phyloP scores from a whole-genome alignment of 1,140 invertebrate species.

The Schlechtendalia chinensis region DNA sequence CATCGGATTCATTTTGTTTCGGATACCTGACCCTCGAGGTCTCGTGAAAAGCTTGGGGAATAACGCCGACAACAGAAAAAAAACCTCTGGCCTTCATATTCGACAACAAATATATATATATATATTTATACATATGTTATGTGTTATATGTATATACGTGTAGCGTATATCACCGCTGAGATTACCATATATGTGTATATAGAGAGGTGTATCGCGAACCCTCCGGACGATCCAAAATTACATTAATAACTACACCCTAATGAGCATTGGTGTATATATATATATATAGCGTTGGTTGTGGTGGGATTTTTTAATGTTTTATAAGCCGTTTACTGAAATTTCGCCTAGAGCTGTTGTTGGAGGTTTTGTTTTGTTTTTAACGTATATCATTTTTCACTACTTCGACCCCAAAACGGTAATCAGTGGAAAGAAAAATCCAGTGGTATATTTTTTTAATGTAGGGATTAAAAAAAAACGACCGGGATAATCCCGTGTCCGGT shows the following conservation, averaged over 20 bases:
- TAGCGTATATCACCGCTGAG: background rate
- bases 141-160: too few relatives aligned
- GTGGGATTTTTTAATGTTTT: slow-evolving; percentile 3
- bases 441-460: slow-evolving; percentile 36
- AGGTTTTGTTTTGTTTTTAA: slow-evolving; percentile 23
- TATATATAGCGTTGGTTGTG: background rate
- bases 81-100: slow-evolving; percentile 1
- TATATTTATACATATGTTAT: too few relatives aligned
- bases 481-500: slow-evolving; percentile 44
- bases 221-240: slow-evolving; percentile 27
- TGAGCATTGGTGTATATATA: background rate
- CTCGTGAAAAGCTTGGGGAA: slow-evolving; percentile 8
- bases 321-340: slow-evolving; percentile 29
- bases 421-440: slow-evolving; percentile 36
- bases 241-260: slow-evolving; percentile 47
- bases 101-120: slow-evolving; percentile 19
- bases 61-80: background rate
- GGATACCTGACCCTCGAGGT: background rate
- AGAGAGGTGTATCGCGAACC: slow-evolving; percentile 9
- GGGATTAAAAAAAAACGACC: slow-evolving; percentile 33
- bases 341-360: slow-evolving; percentile 7
- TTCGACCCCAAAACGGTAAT: slow-evolving; percentile 37
- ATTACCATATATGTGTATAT: slow-evolving; percentile 34
- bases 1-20: slow-evolving; percentile 6
- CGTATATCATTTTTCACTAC: slow-evolving; percentile 28